These are phyloP conservation scores for Halcyon senegalensis DNA, from an alignment of 2,113 vertebrate genomes.

Conservation along the genomic window DNA sequence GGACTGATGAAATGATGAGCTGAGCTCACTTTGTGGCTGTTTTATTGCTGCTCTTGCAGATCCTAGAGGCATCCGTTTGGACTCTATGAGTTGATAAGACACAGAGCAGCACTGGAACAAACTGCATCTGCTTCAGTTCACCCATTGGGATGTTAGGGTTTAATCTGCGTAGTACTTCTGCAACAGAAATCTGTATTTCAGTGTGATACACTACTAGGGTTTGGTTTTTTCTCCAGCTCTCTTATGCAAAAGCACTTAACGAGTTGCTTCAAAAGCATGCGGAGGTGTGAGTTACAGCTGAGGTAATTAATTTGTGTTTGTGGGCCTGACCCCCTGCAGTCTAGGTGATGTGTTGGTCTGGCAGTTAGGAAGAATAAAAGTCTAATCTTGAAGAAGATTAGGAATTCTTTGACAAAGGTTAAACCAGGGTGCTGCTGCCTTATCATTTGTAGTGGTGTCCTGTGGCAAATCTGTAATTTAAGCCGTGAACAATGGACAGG, in stretches of 20 bases:
- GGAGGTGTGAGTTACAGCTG: slow-evolving; percentile 54
- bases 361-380: slow-evolving; percentile 16
- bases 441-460: not conserved
- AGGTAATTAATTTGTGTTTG: slow-evolving; percentile 55
- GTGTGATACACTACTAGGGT: not conserved
- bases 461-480: not conserved
- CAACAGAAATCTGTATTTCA: not conserved
- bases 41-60: not conserved
- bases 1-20: not conserved
- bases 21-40: not conserved
- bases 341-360: not conserved
- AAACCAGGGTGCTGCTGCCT: not conserved
- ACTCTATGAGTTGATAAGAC: not conserved
- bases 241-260: not conserved
- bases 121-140: not conserved
- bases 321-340: not conserved
- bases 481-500: not conserved
- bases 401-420: slow-evolving; percentile 37
- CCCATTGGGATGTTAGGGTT: not conserved
- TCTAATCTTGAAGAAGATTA: slow-evolving; percentile 44
- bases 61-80: not conserved
- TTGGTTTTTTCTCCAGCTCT: not conserved
- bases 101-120: not conserved
- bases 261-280: not conserved
- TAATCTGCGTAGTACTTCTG: not conserved